These are phyloP conservation scores for Luperina testacea DNA, from an alignment of 2,888 invertebrate species.

Conservation along the genomic window DNA sequence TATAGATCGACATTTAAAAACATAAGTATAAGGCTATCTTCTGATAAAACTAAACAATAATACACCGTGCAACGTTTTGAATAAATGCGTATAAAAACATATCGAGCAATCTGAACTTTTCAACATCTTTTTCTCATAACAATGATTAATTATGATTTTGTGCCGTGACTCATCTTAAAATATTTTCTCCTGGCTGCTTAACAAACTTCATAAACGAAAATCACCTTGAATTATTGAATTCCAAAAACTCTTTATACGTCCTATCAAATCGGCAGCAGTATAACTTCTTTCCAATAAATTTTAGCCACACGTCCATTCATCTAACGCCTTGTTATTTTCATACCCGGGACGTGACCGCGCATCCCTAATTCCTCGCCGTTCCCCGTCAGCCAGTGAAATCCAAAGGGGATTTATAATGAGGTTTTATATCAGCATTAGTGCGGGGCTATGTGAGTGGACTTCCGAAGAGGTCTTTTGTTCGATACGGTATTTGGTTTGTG, in stretches of 20 bases:
- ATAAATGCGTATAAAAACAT: slow-evolving; percentile 6
- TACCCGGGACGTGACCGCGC: slow-evolving; percentile 82
- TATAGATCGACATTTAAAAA: not conserved
- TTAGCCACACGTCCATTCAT: slow-evolving; percentile 61
- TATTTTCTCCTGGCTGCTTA: not conserved
- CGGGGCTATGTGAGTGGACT: slow-evolving; percentile 57
- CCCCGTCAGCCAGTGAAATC: slow-evolving; percentile 54
- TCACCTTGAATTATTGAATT: not conserved
- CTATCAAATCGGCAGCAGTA: slow-evolving; percentile 24
- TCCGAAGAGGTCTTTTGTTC: slow-evolving; percentile 37
- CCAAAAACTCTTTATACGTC: not conserved
- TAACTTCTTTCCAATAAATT: slow-evolving; percentile 56
- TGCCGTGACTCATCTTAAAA: not conserved
- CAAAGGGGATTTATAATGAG: slow-evolving; percentile 74
- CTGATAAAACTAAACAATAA: not conserved
- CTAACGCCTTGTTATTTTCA: slow-evolving; percentile 78
- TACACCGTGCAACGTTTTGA: not conserved
- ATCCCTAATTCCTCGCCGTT: slow-evolving; percentile 73
- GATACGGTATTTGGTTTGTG: slow-evolving; percentile 26
- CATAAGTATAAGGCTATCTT: not conserved
- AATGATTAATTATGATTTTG: not conserved
- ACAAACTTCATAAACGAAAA: not conserved
- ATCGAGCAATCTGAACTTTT: not conserved
- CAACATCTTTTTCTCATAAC: not conserved
- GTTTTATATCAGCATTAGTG: slow-evolving; percentile 68